These are phyloP conservation scores for Thamnaconus septentrionalis DNA, from an alignment of 2,113 vertebrate genomes.

Conservation along the genomic window DNA sequence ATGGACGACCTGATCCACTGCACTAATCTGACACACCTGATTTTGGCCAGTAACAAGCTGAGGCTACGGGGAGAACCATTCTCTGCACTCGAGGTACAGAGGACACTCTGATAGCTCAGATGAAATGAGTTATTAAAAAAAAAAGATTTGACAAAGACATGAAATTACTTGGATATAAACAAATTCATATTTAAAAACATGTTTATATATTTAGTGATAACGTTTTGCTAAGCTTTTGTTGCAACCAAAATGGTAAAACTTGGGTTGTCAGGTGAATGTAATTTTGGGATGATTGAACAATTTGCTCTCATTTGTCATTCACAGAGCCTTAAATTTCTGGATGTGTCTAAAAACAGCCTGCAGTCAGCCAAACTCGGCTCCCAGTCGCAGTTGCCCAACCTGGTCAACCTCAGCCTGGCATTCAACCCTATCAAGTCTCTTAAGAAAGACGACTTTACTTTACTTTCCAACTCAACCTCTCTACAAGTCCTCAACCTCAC, in stretches of 20 bases:
- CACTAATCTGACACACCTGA: constrained; percentile 70
- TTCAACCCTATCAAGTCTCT: constrained; percentile 79
- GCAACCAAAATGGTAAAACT: too few relatives aligned
- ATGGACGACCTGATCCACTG: constrained; percentile 77
- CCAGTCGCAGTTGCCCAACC: constrained; percentile 77
- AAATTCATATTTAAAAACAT: too few relatives aligned
- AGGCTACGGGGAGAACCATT: constrained; percentile 82
- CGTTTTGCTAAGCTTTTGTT: too few relatives aligned
- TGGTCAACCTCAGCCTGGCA: constrained; percentile 77
- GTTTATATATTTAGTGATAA: too few relatives aligned
- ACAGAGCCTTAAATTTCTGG: constrained; percentile 84
- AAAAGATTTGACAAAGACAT: too few relatives aligned
- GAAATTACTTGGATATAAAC: too few relatives aligned
- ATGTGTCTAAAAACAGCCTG: constrained; percentile 86
- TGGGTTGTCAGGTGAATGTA: too few relatives aligned
- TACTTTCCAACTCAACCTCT: constrained; percentile 75
- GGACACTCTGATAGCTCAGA: neutral
- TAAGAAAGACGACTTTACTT: constrained; percentile 80
- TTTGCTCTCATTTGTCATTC: neutral
- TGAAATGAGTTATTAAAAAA: neutral
- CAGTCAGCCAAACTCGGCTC: constrained; percentile 79
- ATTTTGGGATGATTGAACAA: too few relatives aligned
- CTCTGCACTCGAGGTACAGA: constrained; percentile 65
- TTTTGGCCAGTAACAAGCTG: constrained; percentile 81
- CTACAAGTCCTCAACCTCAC: constrained; percentile 84